Evolutionary conservation across 2,797 vertebrate genomes (phyloP).

Genomic region (Gila robusta): DNA sequence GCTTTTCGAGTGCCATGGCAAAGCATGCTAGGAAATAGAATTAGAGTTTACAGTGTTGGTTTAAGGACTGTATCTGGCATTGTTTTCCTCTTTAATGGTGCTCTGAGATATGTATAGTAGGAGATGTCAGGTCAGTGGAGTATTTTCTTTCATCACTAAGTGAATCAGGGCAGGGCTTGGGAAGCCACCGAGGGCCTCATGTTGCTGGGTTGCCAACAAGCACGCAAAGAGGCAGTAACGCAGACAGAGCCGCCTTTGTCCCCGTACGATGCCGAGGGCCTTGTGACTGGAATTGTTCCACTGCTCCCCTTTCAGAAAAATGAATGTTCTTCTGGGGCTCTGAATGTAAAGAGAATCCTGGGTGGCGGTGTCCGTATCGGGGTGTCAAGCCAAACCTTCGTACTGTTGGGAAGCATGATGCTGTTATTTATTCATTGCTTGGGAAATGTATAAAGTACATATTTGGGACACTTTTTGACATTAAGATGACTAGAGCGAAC

Average conservation of each 20-base stretch:
- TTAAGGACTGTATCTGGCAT: not conserved
- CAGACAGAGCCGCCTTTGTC: conserved; percentile 82
- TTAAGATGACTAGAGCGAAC: not conserved
- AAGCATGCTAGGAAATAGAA: not conserved
- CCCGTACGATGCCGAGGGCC: conserved; percentile 70
- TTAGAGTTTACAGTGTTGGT: not conserved
- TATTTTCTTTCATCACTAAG: conserved; percentile 37
- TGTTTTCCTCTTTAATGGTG: conserved; percentile 1
- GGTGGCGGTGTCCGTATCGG: not conserved
- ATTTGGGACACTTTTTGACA: not conserved
- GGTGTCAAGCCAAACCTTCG: not conserved
- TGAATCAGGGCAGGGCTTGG: conserved; percentile 64
- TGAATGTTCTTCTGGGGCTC: conserved; percentile 57
- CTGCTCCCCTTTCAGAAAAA: conserved; percentile 72
- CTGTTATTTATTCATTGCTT: not conserved
- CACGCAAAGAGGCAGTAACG: conserved; percentile 52
- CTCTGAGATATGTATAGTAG: conserved; percentile 14
- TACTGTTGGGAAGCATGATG: not conserved
- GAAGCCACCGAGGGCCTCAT: conserved; percentile 58
- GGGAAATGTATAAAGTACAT: not conserved
- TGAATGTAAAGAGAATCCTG: conserved; percentile 29
- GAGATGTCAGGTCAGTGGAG: conserved; percentile 30
- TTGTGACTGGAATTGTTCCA: conserved; percentile 74
- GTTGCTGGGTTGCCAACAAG: conserved; percentile 56
- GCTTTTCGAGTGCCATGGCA: not conserved